Evolutionary conservation across 2,797 vertebrate genomes (phyloP), one percentile per base, ranked within the genome.

Genomic region (Netta rufina): DNA sequence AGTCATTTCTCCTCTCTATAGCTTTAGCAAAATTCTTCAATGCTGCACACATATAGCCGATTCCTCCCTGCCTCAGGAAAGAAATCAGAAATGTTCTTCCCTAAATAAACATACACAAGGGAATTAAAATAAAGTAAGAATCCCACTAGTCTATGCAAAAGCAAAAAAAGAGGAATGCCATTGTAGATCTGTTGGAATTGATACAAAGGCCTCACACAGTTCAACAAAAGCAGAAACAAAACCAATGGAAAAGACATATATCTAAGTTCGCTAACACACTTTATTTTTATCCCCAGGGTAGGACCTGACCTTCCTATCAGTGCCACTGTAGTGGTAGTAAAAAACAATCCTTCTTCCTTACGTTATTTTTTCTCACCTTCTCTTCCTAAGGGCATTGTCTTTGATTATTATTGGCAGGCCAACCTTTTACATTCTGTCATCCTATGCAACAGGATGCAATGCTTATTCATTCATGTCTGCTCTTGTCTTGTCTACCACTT

Each of bases 341-440:
- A 89, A 92, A 15, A 0, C 24, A 83, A 15, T 1, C 1, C 66
- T 43, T 87, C 62, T 30, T 83, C 66, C 28, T 82, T 32, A 38
- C 8, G 3, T 41, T 54, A 16, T 25, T 77, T 84, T 69, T 78
- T 38, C 24, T 73, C 88, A 86, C 16, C 51, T 84, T n/a, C 25
- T 86, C 58, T 86, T 94, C 86, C 88, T 79, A 76, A 79, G 64
- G 39, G 39, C 56, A 84, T 76, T 25, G 88, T 57, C 73, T 90
- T 36, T 73, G 76, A 78, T 60, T 56, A 81, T 33, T 88, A 90
- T 4, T 90, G 84, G 64, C 36, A 87, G 60, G 74, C 13, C 86
- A 76, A 28, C 13, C 1, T 53, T 75, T 80, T 60, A 66, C 61
- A 67, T 36, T 56, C 30, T 81, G 45, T 66, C 76, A 90, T 33